Evolutionary conservation across 35 echinoderm and acorn worm species (phyloP), one percentile per base, ranked within the genome.

Genomic region (Hemicentrotus pulcherrimus): DNA sequence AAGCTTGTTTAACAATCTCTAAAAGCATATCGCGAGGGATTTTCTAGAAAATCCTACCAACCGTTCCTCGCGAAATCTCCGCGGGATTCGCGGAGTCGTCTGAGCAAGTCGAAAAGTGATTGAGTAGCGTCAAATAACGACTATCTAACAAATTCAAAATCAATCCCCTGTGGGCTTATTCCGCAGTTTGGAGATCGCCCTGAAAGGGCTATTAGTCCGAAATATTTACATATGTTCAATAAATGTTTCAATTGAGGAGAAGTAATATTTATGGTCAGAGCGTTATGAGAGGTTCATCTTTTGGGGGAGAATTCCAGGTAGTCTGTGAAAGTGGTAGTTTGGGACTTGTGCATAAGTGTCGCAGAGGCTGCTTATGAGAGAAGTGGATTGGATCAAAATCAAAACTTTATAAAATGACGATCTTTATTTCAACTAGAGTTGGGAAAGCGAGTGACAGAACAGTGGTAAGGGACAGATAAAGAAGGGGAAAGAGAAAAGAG

Each of bases 191-290:
- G 19, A 78, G 65, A 22, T 24, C 28, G 18, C 65, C 65, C 65
- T 78, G 65, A 78, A n/a, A 28, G 65, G 65, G 65, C 65, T 78
- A 78, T 78, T 78, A 78, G 65, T 78, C 65, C 22, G 65, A 28
- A 78, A 78, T 78, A 78, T 78, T 78, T 28, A 78, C 65, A 78
- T 78, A 78, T 78, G 22, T 78, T 78, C 65, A 78, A 78, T 78
- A 78, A 78, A 78, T 78, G 65, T 78, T 78, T 78, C 65, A 78
- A 78, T 78, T 78, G 65, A n/a, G 65, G 19, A 78, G 22, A 78
- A 78, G 65, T 78, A 78, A 78, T 78, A 78, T 78, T 78, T 78
- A 78, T 78, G 24, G 65, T n/a, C 65, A 78, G 65, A 78, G 65
- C 65, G 65, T 28, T 78, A 78, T 78, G 24, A 78, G 65, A 78